Percentiles rank a stretch among this genome's conserved stretches.
phyloP scores from a whole-genome alignment of 1,140 invertebrate species.

The Drosophila tsacasi region DNA sequence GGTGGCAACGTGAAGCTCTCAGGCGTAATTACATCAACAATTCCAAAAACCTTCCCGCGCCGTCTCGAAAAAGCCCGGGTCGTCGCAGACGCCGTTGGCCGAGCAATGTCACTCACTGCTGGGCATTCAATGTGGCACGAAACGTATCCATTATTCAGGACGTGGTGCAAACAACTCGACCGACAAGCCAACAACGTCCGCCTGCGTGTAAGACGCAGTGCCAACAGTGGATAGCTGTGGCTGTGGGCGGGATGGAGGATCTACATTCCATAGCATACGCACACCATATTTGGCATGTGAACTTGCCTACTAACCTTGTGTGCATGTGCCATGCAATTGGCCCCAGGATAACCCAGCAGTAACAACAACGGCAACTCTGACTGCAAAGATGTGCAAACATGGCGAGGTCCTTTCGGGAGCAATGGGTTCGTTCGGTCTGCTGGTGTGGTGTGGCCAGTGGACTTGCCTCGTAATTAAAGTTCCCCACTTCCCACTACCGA shows the following conservation, averaged over 20 bases:
- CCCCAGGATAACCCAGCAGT: constrained; percentile 39
- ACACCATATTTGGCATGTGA: constrained; percentile 66
- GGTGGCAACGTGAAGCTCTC: constrained; percentile 53
- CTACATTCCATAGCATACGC: constrained; percentile 50
- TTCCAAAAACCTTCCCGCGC: constrained; percentile 64
- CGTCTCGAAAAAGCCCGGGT: constrained; percentile 32
- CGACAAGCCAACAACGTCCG: constrained; percentile 61
- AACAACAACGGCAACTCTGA: constrained; percentile 33
- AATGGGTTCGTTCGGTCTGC: constrained; percentile 3
- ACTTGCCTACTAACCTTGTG: constrained; percentile 65
- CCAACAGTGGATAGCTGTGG: constrained; percentile 7
- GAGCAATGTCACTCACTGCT: constrained; percentile 73
- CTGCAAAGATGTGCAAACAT: constrained; percentile 58
- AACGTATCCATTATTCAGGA: constrained; percentile 80
- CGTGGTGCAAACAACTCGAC: constrained; percentile 76
- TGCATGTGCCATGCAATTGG: constrained; percentile 64
- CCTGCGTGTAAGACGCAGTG: constrained; percentile 68
- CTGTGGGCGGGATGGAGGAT: neutral
- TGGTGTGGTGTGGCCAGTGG: constrained; percentile 15
- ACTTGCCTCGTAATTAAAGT: constrained; percentile 41
- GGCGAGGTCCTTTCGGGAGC: constrained; percentile 20
- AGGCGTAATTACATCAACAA: constrained; percentile 81
- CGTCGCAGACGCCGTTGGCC: constrained; percentile 2
- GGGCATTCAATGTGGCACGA: constrained; percentile 75
- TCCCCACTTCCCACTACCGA: neutral